Base-by-base conservation (phyloP, 2,888 invertebrate species). In the Zele albiditarsus region DNA sequence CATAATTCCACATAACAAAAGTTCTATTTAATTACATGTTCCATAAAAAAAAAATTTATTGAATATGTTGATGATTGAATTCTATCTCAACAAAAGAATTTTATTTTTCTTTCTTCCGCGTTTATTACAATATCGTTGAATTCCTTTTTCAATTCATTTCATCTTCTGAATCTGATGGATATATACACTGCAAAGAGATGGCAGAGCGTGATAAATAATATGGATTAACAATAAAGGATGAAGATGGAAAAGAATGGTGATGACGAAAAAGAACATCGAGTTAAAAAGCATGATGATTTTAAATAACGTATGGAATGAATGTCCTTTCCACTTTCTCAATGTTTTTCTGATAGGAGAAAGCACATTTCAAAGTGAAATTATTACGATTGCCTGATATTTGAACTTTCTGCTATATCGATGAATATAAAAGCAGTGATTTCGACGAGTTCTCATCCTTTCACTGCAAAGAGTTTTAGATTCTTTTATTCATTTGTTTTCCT, bases 321-420 rank as follows among this genome's bases (percentile, higher is more conserved):
- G 49, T 65, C 58, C 38, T 57, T 27, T 38, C 38, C 23, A 27
- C 23, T 65, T 57, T 60, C 63, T 77, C 68, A 77, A 75, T 79
- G 71, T 77, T 78, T 79, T 69, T 77, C 68, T 71, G 73, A 77
- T 77, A 76, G 77, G 77, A 78, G 71, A 70, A 46, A 46, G 70
- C 57, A 42, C 23, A 27, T 27, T 57, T 23, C n/a, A 53, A 27
- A 23, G 25, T 28, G 75, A 71, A 63, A 67, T 79, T 76, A 78
- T 78, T 79, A 73, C 71, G 63, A 77, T 71, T 72, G 72, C 68
- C 12, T 60, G 72, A 68, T 75, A 74, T 76, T 79, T 75, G 71
- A 60, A 68, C 58, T 23, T 42, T 69, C 62, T n/a, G 23, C 38
- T n/a, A n/a, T 53, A 23, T 10, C 16, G 31, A 31, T 62, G 31